Conservation (phyloP, 2,113 vertebrate species). For the Siphamia tubifer region DNA sequence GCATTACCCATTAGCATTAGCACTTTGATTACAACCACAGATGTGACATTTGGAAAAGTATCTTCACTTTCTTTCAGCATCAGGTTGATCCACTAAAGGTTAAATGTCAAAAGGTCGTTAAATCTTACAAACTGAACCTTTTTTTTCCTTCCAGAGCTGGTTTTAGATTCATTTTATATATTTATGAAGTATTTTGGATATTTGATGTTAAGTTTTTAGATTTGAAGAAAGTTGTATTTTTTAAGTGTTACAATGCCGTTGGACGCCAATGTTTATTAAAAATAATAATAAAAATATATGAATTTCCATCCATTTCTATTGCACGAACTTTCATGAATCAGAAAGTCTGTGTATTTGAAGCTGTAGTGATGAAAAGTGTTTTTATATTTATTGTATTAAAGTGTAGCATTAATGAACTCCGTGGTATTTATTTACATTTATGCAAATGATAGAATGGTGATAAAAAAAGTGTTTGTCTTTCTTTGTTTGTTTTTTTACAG, state of each 20-base stretch:
- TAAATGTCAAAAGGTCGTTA: too few relatives aligned
- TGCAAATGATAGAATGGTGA: neutral
- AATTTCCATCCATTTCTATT: neutral
- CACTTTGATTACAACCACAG: too few relatives aligned
- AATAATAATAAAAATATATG: neutral
- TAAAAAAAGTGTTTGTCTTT: too few relatives aligned
- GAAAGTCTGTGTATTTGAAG: neutral
- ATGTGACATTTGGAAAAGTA: too few relatives aligned
- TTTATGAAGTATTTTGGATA: neutral
- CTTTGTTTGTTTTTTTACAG: too few relatives aligned
- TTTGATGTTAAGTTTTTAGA: neutral
- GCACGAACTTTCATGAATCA: neutral
- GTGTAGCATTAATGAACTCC: neutral
- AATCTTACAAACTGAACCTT: too few relatives aligned
- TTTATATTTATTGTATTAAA: neutral
- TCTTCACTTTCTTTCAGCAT: too few relatives aligned
- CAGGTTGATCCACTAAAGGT: too few relatives aligned
- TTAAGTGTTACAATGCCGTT: too few relatives aligned
- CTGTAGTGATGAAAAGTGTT: neutral
- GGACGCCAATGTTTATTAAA: too few relatives aligned
- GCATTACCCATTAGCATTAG: too few relatives aligned
- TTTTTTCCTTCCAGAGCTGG: neutral
- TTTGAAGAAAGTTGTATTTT: neutral
- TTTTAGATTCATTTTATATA: neutral
- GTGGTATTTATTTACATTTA: constrained; percentile 3